These are phyloP conservation scores for Ichneumoninae sp. DNA, from an alignment of 2,888 invertebrate genomes.

Conservation along the genomic window DNA sequence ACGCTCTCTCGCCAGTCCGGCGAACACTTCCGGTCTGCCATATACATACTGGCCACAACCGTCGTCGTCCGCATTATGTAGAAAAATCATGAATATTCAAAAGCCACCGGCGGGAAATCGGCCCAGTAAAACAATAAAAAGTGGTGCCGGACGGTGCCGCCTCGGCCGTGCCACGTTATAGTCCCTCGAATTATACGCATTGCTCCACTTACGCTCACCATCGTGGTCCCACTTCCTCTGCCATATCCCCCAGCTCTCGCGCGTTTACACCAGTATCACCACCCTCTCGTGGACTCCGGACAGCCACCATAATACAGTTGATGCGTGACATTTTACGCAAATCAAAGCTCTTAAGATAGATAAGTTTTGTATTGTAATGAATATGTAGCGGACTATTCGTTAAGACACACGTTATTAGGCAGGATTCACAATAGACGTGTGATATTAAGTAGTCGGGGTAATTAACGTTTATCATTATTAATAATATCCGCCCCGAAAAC, in stretches of 20 bases:
- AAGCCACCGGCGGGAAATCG: constrained; percentile 72
- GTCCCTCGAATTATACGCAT: constrained; percentile 48
- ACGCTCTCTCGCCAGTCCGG: constrained; percentile 43
- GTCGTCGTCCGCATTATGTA: constrained; percentile 56
- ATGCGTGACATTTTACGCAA: not conserved
- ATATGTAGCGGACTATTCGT: too few relatives aligned
- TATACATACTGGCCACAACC: constrained; percentile 43
- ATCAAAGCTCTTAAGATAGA: not conserved
- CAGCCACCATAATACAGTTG: constrained; percentile 19
- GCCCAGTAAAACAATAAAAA: constrained; percentile 75
- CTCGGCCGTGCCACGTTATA: constrained; percentile 36
- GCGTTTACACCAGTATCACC: constrained; percentile 4
- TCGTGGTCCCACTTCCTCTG: not conserved
- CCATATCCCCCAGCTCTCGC: constrained; percentile 26
- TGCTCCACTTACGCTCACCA: constrained; percentile 50
- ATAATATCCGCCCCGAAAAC: too few relatives aligned
- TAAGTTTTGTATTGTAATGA: not conserved
- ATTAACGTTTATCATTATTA: too few relatives aligned
- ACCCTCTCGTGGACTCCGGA: not conserved
- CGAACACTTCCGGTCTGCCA: constrained; percentile 58
- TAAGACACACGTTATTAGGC: too few relatives aligned
- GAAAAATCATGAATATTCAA: constrained; percentile 69
- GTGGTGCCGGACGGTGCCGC: constrained; percentile 56
- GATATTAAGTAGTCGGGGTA: too few relatives aligned
- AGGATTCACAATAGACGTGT: too few relatives aligned